These are phyloP conservation scores for Ctenodactylus gundi DNA, from an alignment of 2,113 vertebrate species.

Conservation along the genomic window DNA sequence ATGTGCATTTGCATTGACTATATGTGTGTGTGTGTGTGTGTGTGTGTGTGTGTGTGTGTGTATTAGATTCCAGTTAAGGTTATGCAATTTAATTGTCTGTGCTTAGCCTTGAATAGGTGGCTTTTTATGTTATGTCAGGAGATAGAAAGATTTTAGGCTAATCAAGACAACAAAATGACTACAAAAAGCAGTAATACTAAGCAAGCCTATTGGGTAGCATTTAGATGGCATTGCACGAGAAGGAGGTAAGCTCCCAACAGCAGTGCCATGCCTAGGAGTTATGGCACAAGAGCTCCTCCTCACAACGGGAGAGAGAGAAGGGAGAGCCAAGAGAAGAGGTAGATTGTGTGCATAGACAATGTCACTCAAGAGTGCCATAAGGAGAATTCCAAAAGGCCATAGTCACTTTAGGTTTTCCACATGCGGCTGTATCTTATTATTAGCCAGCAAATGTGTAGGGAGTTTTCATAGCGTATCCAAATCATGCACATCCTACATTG, in stretches of 20 bases:
- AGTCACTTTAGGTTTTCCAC: not conserved
- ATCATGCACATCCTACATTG: not conserved
- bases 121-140: not conserved
- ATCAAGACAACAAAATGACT: not conserved
- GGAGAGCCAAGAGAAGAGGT: not conserved
- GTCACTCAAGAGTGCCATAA: not conserved
- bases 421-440: not conserved
- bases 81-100: slow-evolving; percentile 21
- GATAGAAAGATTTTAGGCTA: not conserved
- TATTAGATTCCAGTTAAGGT: not conserved
- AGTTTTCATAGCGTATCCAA: not conserved
- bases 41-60: no score
- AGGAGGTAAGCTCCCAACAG: not conserved
- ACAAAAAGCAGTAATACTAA: not conserved
- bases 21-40: no score
- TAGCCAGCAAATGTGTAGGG: not conserved
- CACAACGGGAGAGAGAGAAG: not conserved
- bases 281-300: not conserved
- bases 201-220: not conserved
- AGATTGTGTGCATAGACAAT: not conserved
- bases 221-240: not conserved
- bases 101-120: not conserved
- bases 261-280: not conserved
- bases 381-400: not conserved
- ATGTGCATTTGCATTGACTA: not conserved